Evolutionary conservation across 2,113 vertebrate genomes (phyloP), one percentile per base, ranked within the genome.

Genomic region (Pycnonotus jocosus): DNA sequence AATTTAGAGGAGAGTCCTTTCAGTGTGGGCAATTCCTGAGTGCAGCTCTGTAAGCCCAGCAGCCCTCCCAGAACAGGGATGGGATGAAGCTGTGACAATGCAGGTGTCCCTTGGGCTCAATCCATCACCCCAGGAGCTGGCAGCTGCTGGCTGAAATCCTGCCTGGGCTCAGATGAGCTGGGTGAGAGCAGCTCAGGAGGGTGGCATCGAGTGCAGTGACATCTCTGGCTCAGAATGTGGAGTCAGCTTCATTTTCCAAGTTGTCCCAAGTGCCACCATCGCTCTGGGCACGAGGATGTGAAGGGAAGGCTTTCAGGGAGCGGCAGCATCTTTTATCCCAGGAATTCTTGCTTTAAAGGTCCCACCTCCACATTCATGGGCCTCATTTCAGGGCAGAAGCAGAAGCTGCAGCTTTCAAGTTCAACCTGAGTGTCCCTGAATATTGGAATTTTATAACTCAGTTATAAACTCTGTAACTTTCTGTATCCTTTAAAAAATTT

Each of bases 1-100:
- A 4, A 58, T 24, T 30, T 7, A 7, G 30, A 40, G n/a, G 7
- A 66, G 6, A 7, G 3, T 71, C 51, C 24, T 68, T 58, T 18
- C 51, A 44, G 4, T n/a, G 33, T 4, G 15, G 38, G 35, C 25
- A 53, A 4, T 1, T 2, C 23, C 57, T 20, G 50, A 8, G 0
- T 28, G 51, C 48, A 40, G 56, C 44, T 47, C 44, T 14, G 61
- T 6, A 21, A 40, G 12, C 35, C 47, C 57, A 51, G 47, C 79
- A 53, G 0, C 15, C 25, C 51, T 72, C 44, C 40, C 56, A 13
- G 7, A 48, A 9, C 0, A 65, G 28, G 0, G 3, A 7, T 2
- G 61, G 37, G 18, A 12, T 5, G 31, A 12, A 60, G 40, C 7
- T 88, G 72, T 48, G 62, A 31, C 1, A 1, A 8, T 25, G 12